phyloP scores from a whole-genome alignment of 2,113 vertebrate genomes.

The Neomonachus schauinslandi region DNA sequence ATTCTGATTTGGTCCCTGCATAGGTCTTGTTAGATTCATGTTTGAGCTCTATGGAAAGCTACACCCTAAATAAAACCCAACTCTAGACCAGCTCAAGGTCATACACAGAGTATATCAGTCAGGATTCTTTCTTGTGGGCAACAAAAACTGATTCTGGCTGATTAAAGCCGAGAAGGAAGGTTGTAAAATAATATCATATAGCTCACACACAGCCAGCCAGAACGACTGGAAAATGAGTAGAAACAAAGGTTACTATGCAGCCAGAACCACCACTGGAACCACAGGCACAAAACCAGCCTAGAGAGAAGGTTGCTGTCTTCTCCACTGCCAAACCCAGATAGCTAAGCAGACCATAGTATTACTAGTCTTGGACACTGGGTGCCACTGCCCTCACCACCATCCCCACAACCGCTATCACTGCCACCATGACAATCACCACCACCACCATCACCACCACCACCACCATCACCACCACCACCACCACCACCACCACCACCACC shows the following conservation, averaged over 20 bases:
- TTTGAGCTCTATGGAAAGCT: neutral
- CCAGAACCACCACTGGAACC: neutral
- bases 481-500: fast-evolving
- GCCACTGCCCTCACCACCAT: no score
- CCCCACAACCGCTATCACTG: no score
- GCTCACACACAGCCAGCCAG: neutral
- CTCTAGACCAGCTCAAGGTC: neutral
- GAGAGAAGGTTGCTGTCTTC: neutral
- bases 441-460: neutral
- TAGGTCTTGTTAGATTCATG: neutral
- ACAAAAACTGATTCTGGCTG: neutral
- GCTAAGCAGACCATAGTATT: neutral
- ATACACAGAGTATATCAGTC: neutral
- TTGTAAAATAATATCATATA: neutral
- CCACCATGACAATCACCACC: no score
- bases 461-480: no score
- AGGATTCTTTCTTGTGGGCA: neutral
- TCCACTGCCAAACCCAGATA: neutral
- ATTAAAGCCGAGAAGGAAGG: neutral
- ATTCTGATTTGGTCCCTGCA: neutral
- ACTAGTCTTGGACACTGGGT: neutral
- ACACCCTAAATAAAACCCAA: neutral
- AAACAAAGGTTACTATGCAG: neutral
- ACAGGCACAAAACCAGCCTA: neutral
- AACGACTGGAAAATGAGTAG: neutral